Evolutionary conservation across 2,113 vertebrate species (phyloP).

Genomic region (Bos indicus): DNA sequence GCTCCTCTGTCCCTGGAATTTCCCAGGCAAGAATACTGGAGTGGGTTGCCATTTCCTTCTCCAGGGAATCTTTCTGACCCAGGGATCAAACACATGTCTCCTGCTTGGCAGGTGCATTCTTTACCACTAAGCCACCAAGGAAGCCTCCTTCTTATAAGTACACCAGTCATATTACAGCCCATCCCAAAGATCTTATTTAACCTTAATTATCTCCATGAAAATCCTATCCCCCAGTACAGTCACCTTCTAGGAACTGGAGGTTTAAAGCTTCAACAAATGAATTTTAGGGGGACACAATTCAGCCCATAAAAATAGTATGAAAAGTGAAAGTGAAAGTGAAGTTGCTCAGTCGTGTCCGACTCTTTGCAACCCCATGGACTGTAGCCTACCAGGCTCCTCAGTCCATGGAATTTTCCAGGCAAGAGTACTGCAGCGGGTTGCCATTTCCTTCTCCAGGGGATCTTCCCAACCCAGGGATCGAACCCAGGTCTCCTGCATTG

Average conservation of each 20-base stretch:
- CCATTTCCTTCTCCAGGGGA: not conserved
- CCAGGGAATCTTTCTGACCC: not conserved
- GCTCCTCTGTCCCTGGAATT: not conserved
- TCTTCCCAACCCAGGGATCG: not conserved
- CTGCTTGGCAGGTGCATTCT: not conserved
- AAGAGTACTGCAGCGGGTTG: not conserved
- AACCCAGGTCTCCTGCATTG: not conserved
- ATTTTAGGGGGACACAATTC: not conserved
- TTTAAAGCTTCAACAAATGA: not conserved
- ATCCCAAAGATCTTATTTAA: not conserved
- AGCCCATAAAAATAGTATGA: not conserved
- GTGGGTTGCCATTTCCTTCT: not conserved
- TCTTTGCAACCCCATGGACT: too few relatives aligned
- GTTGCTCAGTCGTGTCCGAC: too few relatives aligned
- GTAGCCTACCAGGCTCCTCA: not conserved
- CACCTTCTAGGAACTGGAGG: not conserved
- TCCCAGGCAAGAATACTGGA: not conserved
- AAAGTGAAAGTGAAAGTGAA: not conserved
- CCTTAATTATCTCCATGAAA: not conserved
- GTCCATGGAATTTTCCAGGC: not conserved
- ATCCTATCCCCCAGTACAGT: not conserved
- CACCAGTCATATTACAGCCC: not conserved
- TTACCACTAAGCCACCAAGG: not conserved
- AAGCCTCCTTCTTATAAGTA: not conserved
- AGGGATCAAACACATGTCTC: not conserved